Percentiles rank a stretch among this genome's conserved stretches.
Conservation (phyloP, 2,113 vertebrate species). For the Ranitomeya variabilis region DNA sequence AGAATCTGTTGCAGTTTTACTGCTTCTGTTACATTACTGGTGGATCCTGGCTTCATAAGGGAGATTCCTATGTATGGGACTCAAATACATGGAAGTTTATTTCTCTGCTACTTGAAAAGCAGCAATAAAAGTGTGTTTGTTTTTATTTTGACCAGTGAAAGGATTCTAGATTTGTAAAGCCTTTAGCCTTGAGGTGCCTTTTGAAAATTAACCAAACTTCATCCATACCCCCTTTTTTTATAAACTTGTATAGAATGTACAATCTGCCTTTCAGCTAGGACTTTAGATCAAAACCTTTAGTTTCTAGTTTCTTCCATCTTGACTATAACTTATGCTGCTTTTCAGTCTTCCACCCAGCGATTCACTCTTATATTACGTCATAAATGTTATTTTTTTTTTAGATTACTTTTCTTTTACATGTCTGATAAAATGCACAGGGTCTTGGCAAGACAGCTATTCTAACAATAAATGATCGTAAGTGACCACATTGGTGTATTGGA, state of each 20-base stretch:
- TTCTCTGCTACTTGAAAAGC: slow-evolving; percentile 83
- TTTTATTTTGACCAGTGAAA: slow-evolving; percentile 78
- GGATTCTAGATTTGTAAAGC: slow-evolving; percentile 87
- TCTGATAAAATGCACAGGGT: slow-evolving; percentile 64
- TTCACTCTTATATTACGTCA: slow-evolving; percentile 70
- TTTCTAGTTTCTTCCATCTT: slow-evolving; percentile 75
- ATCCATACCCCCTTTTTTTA: slow-evolving; percentile 75
- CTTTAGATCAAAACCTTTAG: slow-evolving; percentile 72
- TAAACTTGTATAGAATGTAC: slow-evolving; percentile 80
- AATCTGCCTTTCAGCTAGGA: slow-evolving; percentile 74
- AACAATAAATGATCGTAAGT: slow-evolving; percentile 28
- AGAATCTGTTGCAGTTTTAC: slow-evolving; percentile 71
- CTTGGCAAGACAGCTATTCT: slow-evolving; percentile 64
- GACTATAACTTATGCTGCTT: slow-evolving; percentile 71
- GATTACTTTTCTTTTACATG: slow-evolving; percentile 60
- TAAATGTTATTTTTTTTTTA: slow-evolving; percentile 68
- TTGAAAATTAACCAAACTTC: slow-evolving; percentile 85
- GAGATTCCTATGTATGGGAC: slow-evolving; percentile 71
- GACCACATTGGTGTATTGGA: slow-evolving; percentile 15
- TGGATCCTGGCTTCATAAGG: slow-evolving; percentile 69
- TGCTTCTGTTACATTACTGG: slow-evolving; percentile 70
- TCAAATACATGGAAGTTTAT: slow-evolving; percentile 70
- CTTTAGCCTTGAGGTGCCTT: slow-evolving; percentile 98
- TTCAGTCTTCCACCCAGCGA: slow-evolving; percentile 77
- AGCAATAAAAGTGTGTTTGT: slow-evolving; percentile 87